These are phyloP conservation scores for Aphaenogaster ashmeadi DNA, from an alignment of 1,140 invertebrate species.

Conservation along the genomic window DNA sequence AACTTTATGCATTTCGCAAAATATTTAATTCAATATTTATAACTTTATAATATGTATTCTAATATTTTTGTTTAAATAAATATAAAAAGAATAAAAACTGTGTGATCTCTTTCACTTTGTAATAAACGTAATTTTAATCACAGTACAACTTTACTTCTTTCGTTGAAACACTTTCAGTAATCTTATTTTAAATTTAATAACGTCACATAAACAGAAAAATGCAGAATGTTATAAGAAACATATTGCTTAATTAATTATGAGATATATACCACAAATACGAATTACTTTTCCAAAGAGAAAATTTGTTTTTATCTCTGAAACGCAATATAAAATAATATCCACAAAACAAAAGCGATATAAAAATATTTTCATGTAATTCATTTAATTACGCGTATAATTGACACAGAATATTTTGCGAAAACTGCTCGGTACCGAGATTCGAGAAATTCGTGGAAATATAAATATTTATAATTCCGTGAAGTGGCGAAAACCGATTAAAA, in stretches of 20 bases:
- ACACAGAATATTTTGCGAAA: slow-evolving; percentile 1
- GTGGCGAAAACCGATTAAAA: slow-evolving; percentile 43
- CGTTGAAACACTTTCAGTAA: neutral
- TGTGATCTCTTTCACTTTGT: neutral
- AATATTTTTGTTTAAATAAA: neutral
- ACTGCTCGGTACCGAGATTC: neutral
- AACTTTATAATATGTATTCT: neutral
- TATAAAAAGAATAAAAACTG: neutral
- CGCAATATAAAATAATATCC: slow-evolving; percentile 18
- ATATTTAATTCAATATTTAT: slow-evolving; percentile 6
- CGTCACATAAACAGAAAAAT: too few species aligned
- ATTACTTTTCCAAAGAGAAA: neutral
- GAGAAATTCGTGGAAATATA: slow-evolving; percentile 9
- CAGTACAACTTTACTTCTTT: neutral
- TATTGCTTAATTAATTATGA: neutral
- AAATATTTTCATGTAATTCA: neutral
- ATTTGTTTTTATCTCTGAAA: neutral
- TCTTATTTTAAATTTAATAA: slow-evolving; percentile 15
- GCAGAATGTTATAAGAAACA: neutral
- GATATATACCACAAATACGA: neutral
- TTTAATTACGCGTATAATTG: neutral
- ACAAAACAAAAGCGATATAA: neutral
- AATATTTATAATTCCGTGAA: slow-evolving; percentile 7
- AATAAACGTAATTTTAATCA: neutral
- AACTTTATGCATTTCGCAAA: neutral